Evolutionary conservation across 2,797 vertebrate species (phyloP), one percentile per base, ranked within the genome.

Genomic region (Denticeps clupeoides): DNA sequence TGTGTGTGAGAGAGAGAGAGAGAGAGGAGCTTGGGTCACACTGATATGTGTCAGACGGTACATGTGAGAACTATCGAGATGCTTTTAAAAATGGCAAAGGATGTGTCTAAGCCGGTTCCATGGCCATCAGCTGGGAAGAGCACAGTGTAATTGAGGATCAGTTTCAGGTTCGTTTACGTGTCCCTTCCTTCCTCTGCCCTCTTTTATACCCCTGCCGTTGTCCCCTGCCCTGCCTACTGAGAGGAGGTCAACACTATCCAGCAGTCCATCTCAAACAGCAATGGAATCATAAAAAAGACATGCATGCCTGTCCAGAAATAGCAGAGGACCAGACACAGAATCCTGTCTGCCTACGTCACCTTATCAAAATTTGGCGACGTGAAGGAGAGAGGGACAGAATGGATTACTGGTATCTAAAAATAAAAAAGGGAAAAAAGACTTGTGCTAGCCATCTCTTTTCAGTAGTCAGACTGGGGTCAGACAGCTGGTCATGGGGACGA

Each of bases 81-180:
- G 35, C 35, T 19, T 38, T 18, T 38, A 38, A 38, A 38, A 38
- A 38, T 38, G 35, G 38, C 45, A 26, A 49, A 48, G 40, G 53
- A 57, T 22, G 57, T 67, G 68, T 77, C 70, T 67, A 62, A 59
- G 47, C 72, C 62, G 62, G 71, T 78, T 81, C 78, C 78, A 75
- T 72, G 57, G 61, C 76, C 76, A 75, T 76, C 70, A 72, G 70
- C 72, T 73, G 72, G 72, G 72, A 73, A 79, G 74, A 72, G 70
- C 59, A 70, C 69, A 63, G 68, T 65, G 63, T 67, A 70, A 73
- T 64, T 66, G 74, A 58, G 72, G 71, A 82, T 81, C 70, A 2
- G 61, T 78, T 82, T 78, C 75, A 74, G 10, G 22, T 65, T 65
- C 62, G 60, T 73, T 63, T 70, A 58, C 60, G 40, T 48, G 25